These are phyloP conservation scores for Trachelus iudaicus DNA, from an alignment of 2,888 invertebrate species.

Conservation along the genomic window DNA sequence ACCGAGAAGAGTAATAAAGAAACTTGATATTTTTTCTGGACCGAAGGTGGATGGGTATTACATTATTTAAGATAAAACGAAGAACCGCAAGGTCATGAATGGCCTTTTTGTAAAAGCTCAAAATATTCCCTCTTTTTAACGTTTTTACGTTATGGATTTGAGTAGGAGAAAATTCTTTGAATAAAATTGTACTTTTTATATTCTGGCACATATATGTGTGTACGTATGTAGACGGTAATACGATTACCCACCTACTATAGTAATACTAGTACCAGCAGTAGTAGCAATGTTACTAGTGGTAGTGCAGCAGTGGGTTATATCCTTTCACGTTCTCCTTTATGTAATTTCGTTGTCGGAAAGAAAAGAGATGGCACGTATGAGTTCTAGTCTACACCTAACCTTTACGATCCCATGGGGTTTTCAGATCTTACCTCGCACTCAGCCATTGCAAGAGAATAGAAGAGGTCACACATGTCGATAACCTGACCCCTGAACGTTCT, in stretches of 20 bases:
- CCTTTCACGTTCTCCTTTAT: not conserved
- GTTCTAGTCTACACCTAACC: not conserved
- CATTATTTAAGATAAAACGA: not conserved
- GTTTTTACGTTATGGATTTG: not conserved
- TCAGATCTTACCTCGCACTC: not conserved
- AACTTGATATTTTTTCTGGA: not conserved
- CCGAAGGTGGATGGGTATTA: not conserved
- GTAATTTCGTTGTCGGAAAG: not conserved
- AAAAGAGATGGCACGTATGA: not conserved
- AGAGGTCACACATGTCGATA: slow-evolving; percentile 19
- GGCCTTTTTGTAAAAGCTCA: not conserved
- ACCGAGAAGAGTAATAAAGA: not conserved
- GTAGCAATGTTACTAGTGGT: not conserved
- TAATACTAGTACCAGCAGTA: too few species aligned
- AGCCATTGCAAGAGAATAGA: not conserved
- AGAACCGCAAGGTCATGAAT: not conserved
- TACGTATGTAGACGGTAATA: too few species aligned
- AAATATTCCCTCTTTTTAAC: not conserved
- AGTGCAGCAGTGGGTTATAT: not conserved
- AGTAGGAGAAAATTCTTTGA: not conserved
- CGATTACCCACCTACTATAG: too few species aligned
- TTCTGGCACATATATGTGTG: not conserved
- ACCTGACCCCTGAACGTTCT: slow-evolving; percentile 7
- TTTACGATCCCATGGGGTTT: not conserved
- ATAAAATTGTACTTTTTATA: not conserved